Conservation (phyloP, 2,888 invertebrate genomes). For the Meliscaeva auricollis region DNA sequence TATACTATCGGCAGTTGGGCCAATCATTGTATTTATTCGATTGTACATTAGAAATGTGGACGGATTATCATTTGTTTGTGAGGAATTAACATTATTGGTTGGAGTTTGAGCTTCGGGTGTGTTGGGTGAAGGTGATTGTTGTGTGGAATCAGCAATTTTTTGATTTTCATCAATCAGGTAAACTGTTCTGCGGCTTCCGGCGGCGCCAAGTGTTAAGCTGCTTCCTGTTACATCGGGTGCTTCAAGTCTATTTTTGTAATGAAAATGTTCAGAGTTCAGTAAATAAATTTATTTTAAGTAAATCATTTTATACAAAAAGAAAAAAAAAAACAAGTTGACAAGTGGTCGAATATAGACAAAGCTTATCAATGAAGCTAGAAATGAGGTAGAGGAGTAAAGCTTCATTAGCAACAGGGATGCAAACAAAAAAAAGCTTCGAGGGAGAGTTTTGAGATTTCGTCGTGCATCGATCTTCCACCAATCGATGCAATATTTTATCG, state of each 20-base stretch:
- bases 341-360: too few species aligned
- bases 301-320: not conserved
- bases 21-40: slow-evolving; percentile 90
- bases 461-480: too few species aligned
- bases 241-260: slow-evolving; percentile 80
- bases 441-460: too few species aligned
- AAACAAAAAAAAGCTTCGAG: too few species aligned
- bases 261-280: not conserved
- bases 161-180: slow-evolving; percentile 90
- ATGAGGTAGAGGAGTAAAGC: too few species aligned
- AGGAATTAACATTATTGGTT: slow-evolving; percentile 74
- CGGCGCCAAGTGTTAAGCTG: slow-evolving; percentile 89
- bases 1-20: slow-evolving; percentile 84
- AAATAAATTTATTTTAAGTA: not conserved
- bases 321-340: not conserved
- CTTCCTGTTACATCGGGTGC: slow-evolving; percentile 85
- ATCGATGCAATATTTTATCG: too few species aligned
- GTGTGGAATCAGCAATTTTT: slow-evolving; percentile 83
- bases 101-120: slow-evolving; percentile 84
- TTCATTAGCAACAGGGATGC: too few species aligned
- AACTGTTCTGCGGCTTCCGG: slow-evolving; percentile 93
- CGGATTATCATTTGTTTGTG: slow-evolving; percentile 82
- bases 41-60: slow-evolving; percentile 90
- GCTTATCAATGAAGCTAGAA: too few species aligned
- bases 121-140: slow-evolving; percentile 76